phyloP scores from a whole-genome alignment of 2,888 invertebrate species.

The Onchidella celtica region DNA sequence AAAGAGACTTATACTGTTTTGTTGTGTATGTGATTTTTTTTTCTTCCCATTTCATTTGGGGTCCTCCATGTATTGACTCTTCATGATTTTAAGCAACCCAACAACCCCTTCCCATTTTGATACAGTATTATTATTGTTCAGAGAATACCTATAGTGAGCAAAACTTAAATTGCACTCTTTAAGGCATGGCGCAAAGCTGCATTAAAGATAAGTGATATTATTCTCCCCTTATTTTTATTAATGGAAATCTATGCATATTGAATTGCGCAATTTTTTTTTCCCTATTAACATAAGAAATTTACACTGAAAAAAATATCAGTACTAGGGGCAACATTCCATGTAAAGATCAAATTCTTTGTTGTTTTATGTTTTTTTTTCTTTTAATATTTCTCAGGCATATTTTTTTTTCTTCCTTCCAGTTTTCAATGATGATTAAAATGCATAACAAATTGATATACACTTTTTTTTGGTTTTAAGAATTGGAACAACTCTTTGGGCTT shows the following conservation, averaged over 20 bases:
- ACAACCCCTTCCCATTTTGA: not conserved
- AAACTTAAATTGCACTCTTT: constrained; percentile 10
- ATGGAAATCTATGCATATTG: constrained; percentile 52
- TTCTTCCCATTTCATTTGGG: not conserved
- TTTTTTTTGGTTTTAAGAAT: not conserved
- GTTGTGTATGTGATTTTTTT: not conserved
- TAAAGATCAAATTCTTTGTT: constrained; percentile 46
- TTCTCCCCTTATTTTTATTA: constrained; percentile 29
- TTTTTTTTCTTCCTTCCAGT: no score
- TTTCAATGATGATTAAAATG: constrained; percentile 1
- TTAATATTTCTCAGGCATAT: constrained; percentile 34
- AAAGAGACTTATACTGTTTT: constrained; percentile 27
- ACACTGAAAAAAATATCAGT: constrained; percentile 27
- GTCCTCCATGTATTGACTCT: not conserved
- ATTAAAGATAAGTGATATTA: constrained; percentile 47
- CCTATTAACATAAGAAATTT: not conserved
- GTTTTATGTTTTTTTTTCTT: constrained; percentile 8
- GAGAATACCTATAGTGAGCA: not conserved
- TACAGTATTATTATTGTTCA: constrained; percentile 19
- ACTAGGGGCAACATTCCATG: constrained; percentile 49
- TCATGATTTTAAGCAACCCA: not conserved
- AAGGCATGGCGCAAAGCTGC: not conserved
- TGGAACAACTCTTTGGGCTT: not conserved
- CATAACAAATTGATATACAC: not conserved
- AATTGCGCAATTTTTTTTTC: constrained; percentile 27